Evolutionary conservation across 2,797 vertebrate genomes (phyloP), one percentile per base, ranked within the genome.

Genomic region (Sebastes matsubarae): DNA sequence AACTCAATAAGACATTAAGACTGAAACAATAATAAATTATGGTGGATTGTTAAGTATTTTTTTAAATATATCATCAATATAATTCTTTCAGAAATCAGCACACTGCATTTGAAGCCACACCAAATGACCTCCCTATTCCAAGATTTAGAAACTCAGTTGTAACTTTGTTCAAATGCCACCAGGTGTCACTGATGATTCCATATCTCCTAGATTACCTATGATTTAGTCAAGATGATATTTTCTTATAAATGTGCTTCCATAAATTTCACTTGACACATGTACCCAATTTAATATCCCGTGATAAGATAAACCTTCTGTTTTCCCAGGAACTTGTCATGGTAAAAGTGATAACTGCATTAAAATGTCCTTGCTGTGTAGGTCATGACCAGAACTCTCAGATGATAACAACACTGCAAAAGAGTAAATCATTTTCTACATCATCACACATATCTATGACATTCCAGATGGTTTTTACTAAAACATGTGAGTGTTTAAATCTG

Each of bases 171-270:
- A 66, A 13, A 5, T 20, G 58, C 93, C 95, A 94, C 87, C 46
- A 93, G 94, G 81, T 87, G 94, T 90, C 94, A 83, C 86, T 69
- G 65, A 81, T 27, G 46, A 60, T 50, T 54, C 42, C 67, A 8
- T 10, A n/a, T 50, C 16, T 12, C 25, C 24, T 32, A 2, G 2
- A 70, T 29, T 22, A 12, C 30, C 3, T 8, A 5, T 18, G 8
- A 77, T 68, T 75, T 38, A 66, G 11, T 27, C 1, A 18, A 57
- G 13, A 24, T 57, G 1, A 6, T 59, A 52, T 14, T 57, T 77
- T 55, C 9, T 30, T 22, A 3, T 8, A 78, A 60, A 84, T 54
- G 27, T 38, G 36, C 54, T 25, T 68, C 11, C 7, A 42, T 52
- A 59, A 36, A 80, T 70, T 73, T 58, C 55, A 69, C 38, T 34